These are phyloP conservation scores for Osedax fenrisi DNA, from an alignment of 2,888 invertebrate species.

Conservation along the genomic window DNA sequence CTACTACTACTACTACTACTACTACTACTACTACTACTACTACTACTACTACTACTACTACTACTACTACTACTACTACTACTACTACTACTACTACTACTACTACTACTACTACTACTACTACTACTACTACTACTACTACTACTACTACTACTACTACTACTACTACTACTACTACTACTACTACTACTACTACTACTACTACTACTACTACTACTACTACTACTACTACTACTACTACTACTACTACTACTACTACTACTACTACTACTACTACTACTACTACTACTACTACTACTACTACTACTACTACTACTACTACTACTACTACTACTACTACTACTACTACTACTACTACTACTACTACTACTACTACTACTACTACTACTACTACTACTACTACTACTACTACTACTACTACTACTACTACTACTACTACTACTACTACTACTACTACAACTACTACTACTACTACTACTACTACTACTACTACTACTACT, in stretches of 20 bases:
- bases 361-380: conserved; percentile 5
- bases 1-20: neutral
- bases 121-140: conserved; percentile 16
- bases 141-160: conserved; percentile 20
- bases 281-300: neutral
- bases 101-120: conserved; percentile 25
- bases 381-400: conserved; percentile 5
- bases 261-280: conserved; percentile 4
- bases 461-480: conserved; percentile 22
- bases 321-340: neutral
- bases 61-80: conserved; percentile 24
- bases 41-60: conserved; percentile 13
- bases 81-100: conserved; percentile 24
- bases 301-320: conserved; percentile 3
- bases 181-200: conserved; percentile 22
- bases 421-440: conserved; percentile 24
- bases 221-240: conserved; percentile 24
- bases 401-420: conserved; percentile 25
- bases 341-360: neutral
- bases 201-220: conserved; percentile 21
- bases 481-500: conserved; percentile 18
- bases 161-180: conserved; percentile 23
- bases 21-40: conserved; percentile 7
- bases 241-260: conserved; percentile 24
- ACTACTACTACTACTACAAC: conserved; percentile 25